These are phyloP conservation scores for Fukomys damarensis DNA, from an alignment of 2,113 vertebrate genomes.

Conservation along the genomic window DNA sequence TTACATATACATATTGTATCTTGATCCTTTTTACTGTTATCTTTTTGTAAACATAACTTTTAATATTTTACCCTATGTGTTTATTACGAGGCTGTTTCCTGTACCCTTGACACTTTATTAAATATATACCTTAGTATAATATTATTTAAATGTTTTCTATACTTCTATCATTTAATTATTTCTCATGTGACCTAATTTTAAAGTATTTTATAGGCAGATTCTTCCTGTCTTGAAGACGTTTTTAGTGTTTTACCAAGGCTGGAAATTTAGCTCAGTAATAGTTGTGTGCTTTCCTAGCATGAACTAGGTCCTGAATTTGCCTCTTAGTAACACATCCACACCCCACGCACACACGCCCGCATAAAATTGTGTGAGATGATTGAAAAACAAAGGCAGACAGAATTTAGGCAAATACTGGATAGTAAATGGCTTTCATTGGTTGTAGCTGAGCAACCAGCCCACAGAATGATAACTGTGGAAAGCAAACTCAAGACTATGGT, in stretches of 20 bases:
- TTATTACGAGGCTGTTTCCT: background rate
- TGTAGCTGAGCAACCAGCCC: background rate
- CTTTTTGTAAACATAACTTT: background rate
- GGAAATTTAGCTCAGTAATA: background rate
- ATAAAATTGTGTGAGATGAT: background rate
- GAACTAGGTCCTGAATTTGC: background rate
- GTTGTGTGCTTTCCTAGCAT: background rate
- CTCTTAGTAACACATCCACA: background rate
- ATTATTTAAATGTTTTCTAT: background rate
- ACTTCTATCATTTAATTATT: background rate
- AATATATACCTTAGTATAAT: background rate
- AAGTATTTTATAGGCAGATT: background rate
- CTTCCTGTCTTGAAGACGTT: background rate
- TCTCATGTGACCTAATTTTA: slow-evolving; percentile 8
- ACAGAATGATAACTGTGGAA: background rate
- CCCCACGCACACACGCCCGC: background rate
- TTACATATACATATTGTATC: background rate
- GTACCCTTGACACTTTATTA: background rate
- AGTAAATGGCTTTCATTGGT: background rate
- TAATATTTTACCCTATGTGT: background rate
- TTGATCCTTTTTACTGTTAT: background rate
- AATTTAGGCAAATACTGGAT: background rate
- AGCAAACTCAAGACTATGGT: background rate
- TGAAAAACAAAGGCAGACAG: background rate
- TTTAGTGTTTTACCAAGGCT: background rate